Percentiles rank a stretch among this genome's conserved stretches.
phyloP scores from a whole-genome alignment of 2,797 vertebrate species.

The Distichodus sexfasciatus region DNA sequence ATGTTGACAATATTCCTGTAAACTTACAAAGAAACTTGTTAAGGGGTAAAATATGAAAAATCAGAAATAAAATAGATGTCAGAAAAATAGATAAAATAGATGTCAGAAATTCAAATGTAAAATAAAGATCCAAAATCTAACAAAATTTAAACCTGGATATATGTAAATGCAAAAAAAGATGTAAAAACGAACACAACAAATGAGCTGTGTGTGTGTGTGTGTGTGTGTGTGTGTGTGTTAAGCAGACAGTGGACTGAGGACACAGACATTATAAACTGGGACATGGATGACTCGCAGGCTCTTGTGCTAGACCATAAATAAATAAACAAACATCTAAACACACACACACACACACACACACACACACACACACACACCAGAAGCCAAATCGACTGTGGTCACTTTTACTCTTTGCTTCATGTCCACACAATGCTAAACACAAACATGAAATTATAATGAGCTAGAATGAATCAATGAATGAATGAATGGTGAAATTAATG shows the following conservation, averaged over 20 bases:
- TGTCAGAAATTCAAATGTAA: no score
- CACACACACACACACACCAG: slow-evolving; percentile 1
- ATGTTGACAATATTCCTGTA: no score
- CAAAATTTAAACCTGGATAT: no score
- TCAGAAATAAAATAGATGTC: no score
- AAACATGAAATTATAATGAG: neutral
- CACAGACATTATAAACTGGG: neutral
- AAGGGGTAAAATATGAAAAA: no score
- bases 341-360: slow-evolving; percentile 15
- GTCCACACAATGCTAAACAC: neutral
- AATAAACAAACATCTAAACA: slow-evolving; percentile 14
- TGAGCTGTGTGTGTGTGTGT: slow-evolving; percentile 24
- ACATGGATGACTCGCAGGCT: slow-evolving; percentile 7
- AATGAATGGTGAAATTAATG: slow-evolving; percentile 5
- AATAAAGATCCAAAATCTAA: no score
- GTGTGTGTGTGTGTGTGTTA: slow-evolving; percentile 23
- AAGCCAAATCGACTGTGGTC: no score
- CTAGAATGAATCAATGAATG: slow-evolving; percentile 7
- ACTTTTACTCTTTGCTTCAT: no score
- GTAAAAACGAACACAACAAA: slow-evolving; percentile 27
- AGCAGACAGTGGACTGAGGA: slow-evolving; percentile 1
- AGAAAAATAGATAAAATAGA: no score
- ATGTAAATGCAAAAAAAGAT: no score
- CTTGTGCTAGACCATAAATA: slow-evolving; percentile 3
- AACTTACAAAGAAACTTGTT: no score